Base-by-base conservation (phyloP, 2,113 vertebrate genomes). In the Potamarius usumacintae region DNA sequence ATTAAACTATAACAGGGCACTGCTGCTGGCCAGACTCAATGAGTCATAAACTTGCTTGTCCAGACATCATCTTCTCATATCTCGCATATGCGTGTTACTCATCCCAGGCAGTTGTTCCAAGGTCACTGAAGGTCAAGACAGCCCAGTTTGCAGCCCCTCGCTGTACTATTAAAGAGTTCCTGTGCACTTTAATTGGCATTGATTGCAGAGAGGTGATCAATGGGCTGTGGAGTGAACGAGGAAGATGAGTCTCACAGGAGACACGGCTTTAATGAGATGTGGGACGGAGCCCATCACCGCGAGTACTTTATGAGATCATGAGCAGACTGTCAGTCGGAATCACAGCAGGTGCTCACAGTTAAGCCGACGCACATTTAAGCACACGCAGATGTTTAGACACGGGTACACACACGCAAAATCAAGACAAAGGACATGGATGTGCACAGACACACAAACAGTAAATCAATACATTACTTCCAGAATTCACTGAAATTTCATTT, bases 141-240 rank as follows among this genome's bases (percentile, higher is more conserved):
- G 88, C 88, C 93, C 89, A 92, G 93, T 93, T 94, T 92, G 84
- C 90, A 94, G 95, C 95, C 94, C 94, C 94, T 93, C 93, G 94
- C 55, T 10, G 87, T 89, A 92, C 93, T 94, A 95, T 95, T 95
- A 95, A 94, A 94, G 88, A 92, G 92, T 92, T 93, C 93, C 93
- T 79, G 92, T 91, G 92, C 93, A 92, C 93, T 94, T 96, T 96
- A 95, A 96, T 95, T 96, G 95, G 93, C 94, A 95, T 95, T 94
- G 94, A 96, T 95, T 93, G 90, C 90, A 89, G 88, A 89, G 90
- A 91, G 92, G 92, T 92, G 94, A 95, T 96, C 94, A 93, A 95
- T 95, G 91, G 90, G 91, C 90, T 90, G 91, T 90, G 92, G 90
- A 57, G 92, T 90, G 92, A 86, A 89, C 86, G 90, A 90, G 89